Percentiles rank a stretch among this genome's conserved stretches.
Evolutionary conservation across 2,888 invertebrate species (phyloP).

Genomic region (Ecdyonurus torrentis): DNA sequence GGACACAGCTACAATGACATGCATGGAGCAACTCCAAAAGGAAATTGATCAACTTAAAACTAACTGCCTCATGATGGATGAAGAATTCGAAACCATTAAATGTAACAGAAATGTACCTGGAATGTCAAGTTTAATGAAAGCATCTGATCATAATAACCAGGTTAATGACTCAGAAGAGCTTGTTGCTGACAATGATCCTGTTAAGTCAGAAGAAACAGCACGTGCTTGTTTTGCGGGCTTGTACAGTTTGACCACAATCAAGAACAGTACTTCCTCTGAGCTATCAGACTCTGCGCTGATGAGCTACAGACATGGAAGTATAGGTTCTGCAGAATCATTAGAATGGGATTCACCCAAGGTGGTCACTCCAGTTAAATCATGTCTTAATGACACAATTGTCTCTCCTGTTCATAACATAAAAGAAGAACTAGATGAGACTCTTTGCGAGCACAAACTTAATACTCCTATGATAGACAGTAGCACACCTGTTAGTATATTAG

Average conservation of each 20-base stretch:
- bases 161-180: constrained; percentile 3
- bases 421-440: neutral
- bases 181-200: constrained; percentile 4
- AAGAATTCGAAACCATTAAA: constrained; percentile 19
- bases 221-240: constrained; percentile 16
- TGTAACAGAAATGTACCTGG: constrained; percentile 18
- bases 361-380: constrained; percentile 10
- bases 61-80: constrained; percentile 19
- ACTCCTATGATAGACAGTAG: neutral
- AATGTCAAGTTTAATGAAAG: constrained; percentile 17
- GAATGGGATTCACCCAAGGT: constrained; percentile 17
- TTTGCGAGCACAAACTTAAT: neutral
- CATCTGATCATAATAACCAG: neutral
- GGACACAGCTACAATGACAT: constrained; percentile 16
- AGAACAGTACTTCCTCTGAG: constrained; percentile 17
- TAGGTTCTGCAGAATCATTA: constrained; percentile 15
- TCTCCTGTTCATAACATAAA: neutral
- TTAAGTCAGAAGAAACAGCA: constrained; percentile 12
- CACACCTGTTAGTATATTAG: neutral
- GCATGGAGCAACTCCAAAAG: constrained; percentile 17
- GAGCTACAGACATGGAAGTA: constrained; percentile 1
- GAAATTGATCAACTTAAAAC: constrained; percentile 19
- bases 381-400: neutral
- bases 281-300: constrained; percentile 13
- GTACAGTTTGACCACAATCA: constrained; percentile 18